These are phyloP conservation scores for Heliconius congener DNA, from an alignment of 1,140 invertebrate species.

Conservation along the genomic window DNA sequence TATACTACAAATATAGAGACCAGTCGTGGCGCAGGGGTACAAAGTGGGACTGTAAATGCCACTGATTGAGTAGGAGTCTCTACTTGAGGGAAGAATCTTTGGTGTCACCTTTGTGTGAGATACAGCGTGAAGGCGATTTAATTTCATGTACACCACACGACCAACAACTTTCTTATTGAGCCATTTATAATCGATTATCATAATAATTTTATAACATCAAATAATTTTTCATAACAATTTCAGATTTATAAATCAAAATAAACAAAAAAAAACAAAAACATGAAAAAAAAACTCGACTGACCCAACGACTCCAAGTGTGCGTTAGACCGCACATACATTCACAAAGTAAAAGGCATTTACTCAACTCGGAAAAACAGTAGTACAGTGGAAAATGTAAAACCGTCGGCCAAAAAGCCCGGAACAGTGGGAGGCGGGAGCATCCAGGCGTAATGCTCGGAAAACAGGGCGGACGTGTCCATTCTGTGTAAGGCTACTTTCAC, in stretches of 20 bases:
- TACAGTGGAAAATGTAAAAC: conserved; percentile 38
- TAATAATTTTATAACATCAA: neutral
- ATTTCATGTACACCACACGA: no score
- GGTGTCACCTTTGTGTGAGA: no score
- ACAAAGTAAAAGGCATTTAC: conserved; percentile 44
- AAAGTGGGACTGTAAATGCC: no score
- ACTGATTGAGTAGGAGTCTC: no score
- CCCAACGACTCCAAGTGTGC: conserved; percentile 24
- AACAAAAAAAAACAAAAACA: neutral
- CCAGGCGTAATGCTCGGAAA: conserved; percentile 45
- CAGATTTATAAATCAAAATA: neutral
- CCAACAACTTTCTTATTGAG: no score
- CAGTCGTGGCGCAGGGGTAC: no score
- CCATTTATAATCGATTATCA: no score
- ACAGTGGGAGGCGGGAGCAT: conserved; percentile 37
- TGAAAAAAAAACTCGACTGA: neutral
- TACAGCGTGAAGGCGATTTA: no score
- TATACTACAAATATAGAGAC: no score
- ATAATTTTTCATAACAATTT: neutral
- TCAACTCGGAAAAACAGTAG: conserved; percentile 41
- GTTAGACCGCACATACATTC: conserved; percentile 34
- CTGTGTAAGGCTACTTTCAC: neutral
- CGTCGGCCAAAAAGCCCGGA: conserved; percentile 41
- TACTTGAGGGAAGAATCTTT: no score
- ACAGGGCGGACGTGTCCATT: conserved; percentile 46